Evolutionary conservation across 2,797 vertebrate species (phyloP), one percentile per base, ranked within the genome.

Genomic region (Parauchenoglanis punctatus): DNA sequence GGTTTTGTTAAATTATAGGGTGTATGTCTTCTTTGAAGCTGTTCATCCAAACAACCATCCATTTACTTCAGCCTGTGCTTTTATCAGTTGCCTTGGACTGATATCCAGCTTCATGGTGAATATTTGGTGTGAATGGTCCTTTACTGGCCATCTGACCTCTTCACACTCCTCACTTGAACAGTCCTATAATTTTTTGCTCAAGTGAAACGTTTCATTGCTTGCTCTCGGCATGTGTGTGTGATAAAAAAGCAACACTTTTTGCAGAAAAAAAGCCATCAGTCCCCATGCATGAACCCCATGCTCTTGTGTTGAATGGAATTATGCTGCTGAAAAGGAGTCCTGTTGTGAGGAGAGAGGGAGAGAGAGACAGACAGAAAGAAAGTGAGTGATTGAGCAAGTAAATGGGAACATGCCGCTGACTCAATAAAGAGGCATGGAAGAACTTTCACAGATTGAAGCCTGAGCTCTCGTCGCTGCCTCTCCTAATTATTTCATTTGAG

Each of bases 401-500:
- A 84, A 84, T 68, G 81, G 40, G 13, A 78, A 76, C 77, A 56
- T 52, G 65, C 78, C 59, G 70, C 83, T 90, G 88, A 90, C 87
- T 88, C 89, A 86, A 87, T 91, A 89, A 88, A 76, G 86, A 88
- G 46, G 81, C 56, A 73, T 56, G 70, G 81, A 86, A 76, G 84
- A 88, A 75, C 88, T 83, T 65, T 54, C 46, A n/a, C 83, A 68
- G 86, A 89, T 90, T 44, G 81, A 89, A 87, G 85, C n/a, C 75
- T 68, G 81, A 78, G 84, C 61, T 78, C 72, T 77, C 54, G 28
- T 88, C 54, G 59, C 77, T 87, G 81, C 80, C 46, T 81, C 80
- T 89, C 85, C 85, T 90, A 91, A 89, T 90, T 75, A 88, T 90
- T 90, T 89, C 81, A 89, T 91, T 88, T 83, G 44, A 86, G 86